phyloP scores from a whole-genome alignment of 2,113 vertebrate species.

The Sceloporus tristichus region DNA sequence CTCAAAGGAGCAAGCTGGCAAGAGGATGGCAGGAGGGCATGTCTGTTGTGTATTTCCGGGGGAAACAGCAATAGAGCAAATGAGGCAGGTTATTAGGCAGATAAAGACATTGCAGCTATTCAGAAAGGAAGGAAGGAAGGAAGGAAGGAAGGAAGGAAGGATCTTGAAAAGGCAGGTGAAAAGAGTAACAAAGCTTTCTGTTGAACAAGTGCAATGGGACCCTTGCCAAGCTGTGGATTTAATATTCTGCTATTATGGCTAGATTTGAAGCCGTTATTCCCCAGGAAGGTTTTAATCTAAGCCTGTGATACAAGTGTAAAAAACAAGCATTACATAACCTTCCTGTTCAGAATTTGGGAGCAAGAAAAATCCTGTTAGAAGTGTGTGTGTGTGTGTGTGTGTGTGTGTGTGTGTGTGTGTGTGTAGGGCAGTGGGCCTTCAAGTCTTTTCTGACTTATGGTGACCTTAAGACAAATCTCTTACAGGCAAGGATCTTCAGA shows the following conservation, averaged over 20 bases:
- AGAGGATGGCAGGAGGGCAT: background rate
- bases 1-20: background rate
- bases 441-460: background rate
- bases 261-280: conserved; percentile 67
- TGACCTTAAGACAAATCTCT: too few species aligned
- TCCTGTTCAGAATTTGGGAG: background rate
- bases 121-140: background rate
- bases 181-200: conserved; percentile 42
- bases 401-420: background rate
- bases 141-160: background rate
- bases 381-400: background rate
- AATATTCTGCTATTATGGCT: conserved; percentile 57
- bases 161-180: conserved; percentile 23
- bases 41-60: too few species aligned
- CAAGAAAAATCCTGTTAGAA: conserved; percentile 28
- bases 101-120: background rate
- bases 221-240: conserved; percentile 55
- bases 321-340: conserved; percentile 43
- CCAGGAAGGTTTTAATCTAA: conserved; percentile 61
- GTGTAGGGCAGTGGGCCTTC: background rate
- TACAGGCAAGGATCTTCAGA: too few species aligned
- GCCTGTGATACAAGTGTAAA: conserved; percentile 31
- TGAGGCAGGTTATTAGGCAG: background rate
- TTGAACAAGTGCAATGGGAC: conserved; percentile 7
- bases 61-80: too few species aligned